phyloP scores from a whole-genome alignment of 2,888 invertebrate genomes.

The Sphaerophoria rueppellii region DNA sequence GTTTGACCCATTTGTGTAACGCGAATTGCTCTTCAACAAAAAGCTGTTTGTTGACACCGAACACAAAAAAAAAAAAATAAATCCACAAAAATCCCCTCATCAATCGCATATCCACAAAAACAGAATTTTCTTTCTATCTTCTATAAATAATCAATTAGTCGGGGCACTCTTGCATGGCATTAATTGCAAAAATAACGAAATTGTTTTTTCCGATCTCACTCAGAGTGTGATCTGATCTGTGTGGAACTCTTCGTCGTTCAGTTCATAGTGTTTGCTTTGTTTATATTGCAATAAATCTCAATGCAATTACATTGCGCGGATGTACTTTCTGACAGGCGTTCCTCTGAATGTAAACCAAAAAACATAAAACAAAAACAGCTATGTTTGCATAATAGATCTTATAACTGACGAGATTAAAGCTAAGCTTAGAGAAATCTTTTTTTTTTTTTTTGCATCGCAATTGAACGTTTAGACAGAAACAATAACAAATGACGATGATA shows the following conservation, averaged over 20 bases:
- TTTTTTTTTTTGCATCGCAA: conserved; percentile 31
- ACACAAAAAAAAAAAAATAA: not conserved
- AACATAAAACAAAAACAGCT: conserved; percentile 34
- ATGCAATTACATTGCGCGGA: conserved; percentile 31
- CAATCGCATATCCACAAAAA: not conserved
- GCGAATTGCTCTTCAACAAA: conserved; percentile 19
- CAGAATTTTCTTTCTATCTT: not conserved
- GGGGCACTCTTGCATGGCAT: conserved; percentile 64
- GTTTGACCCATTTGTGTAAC: conserved; percentile 40
- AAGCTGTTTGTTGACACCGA: conserved; percentile 8
- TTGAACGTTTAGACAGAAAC: conserved; percentile 29
- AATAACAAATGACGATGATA: not conserved
- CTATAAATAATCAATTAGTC: conserved; percentile 63
- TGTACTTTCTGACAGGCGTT: conserved; percentile 28
- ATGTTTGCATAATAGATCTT: conserved; percentile 31
- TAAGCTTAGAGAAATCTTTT: conserved; percentile 14
- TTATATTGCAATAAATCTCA: conserved; percentile 62
- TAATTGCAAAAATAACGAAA: conserved; percentile 66
- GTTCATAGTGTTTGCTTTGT: not conserved
- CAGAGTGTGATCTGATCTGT: conserved; percentile 38
- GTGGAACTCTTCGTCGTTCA: not conserved
- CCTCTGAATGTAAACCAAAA: not conserved
- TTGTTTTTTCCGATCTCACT: conserved; percentile 58
- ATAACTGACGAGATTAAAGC: not conserved
- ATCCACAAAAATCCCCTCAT: not conserved